Evolutionary conservation across 2,797 vertebrate species (phyloP).

Genomic region (Morelia viridis): DNA sequence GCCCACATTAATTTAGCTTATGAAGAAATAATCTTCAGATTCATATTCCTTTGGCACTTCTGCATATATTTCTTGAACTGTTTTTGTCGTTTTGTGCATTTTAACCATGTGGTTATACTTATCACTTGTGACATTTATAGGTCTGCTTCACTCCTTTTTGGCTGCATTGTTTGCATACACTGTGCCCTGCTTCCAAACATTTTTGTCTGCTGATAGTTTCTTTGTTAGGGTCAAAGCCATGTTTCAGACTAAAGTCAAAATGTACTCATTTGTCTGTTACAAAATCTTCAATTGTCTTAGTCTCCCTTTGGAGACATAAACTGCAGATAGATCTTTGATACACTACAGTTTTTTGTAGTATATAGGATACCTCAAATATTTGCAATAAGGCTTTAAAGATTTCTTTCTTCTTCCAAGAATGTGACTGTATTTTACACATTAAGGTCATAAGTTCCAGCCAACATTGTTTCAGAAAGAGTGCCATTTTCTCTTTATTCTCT

Average conservation of each 20-base stretch:
- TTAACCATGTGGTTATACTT: neutral
- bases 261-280: neutral
- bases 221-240: neutral
- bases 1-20: neutral
- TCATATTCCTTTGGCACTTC: neutral
- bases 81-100: neutral
- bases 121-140: neutral
- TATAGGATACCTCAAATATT: neutral
- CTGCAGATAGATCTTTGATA: neutral
- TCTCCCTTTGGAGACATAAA: neutral
- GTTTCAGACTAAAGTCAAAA: neutral
- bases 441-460: neutral
- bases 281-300: neutral
- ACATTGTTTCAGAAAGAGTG: neutral
- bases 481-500: neutral
- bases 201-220: neutral
- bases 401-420: neutral
- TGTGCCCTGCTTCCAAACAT: neutral
- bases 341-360: neutral
- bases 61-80: neutral
- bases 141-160: neutral
- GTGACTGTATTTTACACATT: neutral
- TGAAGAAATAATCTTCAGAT: neutral
- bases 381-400: neutral
- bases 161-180: neutral